Conservation (phyloP, 2,888 invertebrate genomes). For the Eilema griseolum region DNA sequence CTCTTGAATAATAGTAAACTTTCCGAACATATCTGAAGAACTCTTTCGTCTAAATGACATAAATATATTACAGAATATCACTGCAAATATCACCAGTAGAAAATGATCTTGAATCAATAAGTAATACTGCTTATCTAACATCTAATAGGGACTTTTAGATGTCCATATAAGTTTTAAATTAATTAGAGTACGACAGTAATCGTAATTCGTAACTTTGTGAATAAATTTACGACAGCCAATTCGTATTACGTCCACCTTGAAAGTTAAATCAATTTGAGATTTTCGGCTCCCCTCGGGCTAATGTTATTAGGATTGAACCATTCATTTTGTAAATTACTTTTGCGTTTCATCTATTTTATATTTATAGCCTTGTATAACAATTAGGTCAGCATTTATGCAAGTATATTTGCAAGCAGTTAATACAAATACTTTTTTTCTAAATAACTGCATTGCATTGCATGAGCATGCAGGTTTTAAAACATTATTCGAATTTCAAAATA, state of each 20-base stretch:
- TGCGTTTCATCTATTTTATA: background rate
- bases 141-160: slow-evolving; percentile 5
- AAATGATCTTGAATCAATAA: background rate
- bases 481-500: too few relatives aligned
- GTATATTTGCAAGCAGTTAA: background rate
- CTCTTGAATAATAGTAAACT: background rate
- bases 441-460: background rate
- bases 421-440: background rate
- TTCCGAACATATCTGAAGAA: background rate
- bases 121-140: background rate
- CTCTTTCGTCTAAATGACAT: background rate
- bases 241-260: slow-evolving; percentile 8
- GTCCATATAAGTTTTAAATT: background rate
- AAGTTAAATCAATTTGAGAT: slow-evolving; percentile 11
- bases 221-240: slow-evolving; percentile 10
- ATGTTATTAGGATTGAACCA: slow-evolving; percentile 11
- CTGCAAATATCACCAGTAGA: background rate
- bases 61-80: background rate
- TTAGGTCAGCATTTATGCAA: background rate
- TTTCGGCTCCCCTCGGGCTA: background rate
- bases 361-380: background rate
- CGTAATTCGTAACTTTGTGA: background rate
- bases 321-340: background rate
- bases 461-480: too few relatives aligned
- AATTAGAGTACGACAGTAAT: slow-evolving; percentile 10